These are phyloP conservation scores for Dasysyrphus albostriatus DNA, from an alignment of 2,888 invertebrate species.

Conservation along the genomic window DNA sequence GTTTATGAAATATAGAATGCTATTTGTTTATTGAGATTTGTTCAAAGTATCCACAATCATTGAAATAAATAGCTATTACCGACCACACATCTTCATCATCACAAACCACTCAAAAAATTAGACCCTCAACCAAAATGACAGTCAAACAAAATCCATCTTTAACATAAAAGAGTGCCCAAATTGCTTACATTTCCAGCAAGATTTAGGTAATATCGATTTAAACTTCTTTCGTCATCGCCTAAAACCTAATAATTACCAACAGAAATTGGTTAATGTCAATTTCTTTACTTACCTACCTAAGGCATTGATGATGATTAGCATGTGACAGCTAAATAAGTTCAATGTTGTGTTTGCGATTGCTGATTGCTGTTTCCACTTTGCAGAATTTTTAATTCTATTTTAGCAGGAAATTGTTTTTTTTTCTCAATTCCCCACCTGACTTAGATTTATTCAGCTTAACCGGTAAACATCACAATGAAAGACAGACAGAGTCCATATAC, in stretches of 20 bases:
- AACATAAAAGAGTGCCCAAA: not conserved
- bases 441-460: slow-evolving; percentile 14
- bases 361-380: slow-evolving; percentile 11
- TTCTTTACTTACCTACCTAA: not conserved
- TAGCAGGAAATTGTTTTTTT: not conserved
- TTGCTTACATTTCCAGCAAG: not conserved
- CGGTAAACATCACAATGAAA: slow-evolving; percentile 21
- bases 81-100: not conserved
- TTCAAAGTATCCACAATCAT: not conserved
- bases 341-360: not conserved
- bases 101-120: not conserved
- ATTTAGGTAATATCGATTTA: not conserved
- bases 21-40: too few species aligned
- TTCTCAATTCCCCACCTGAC: not conserved
- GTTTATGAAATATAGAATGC: not conserved
- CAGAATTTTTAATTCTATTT: slow-evolving; percentile 14
- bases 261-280: not conserved
- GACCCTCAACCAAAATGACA: too few species aligned
- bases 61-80: not conserved
- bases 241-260: not conserved
- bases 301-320: slow-evolving; percentile 36
- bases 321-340: slow-evolving; percentile 30
- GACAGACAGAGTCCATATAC: not conserved
- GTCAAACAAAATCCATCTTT: not conserved
- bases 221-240: not conserved